Evolutionary conservation across 1,140 invertebrate genomes (phyloP).

Genomic region (Acromyrmex charruanus): DNA sequence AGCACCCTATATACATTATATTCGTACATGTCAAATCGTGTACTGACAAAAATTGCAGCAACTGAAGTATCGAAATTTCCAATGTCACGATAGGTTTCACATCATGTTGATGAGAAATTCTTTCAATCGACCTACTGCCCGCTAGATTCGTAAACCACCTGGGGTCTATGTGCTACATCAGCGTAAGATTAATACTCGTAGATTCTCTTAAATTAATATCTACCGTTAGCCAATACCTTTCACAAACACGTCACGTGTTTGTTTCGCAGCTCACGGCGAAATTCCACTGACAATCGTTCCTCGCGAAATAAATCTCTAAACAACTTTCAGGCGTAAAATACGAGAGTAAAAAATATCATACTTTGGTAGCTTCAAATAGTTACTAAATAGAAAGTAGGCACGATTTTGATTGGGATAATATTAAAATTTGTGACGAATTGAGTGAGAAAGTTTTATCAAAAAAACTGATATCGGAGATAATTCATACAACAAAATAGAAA

Average conservation of each 20-base stretch:
- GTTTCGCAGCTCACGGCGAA: background rate
- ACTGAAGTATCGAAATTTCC: slow-evolving; percentile 1
- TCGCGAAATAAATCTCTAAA: slow-evolving; percentile 29
- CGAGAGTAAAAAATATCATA: background rate
- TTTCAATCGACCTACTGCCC: slow-evolving; percentile 54
- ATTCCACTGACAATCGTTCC: slow-evolving; percentile 10
- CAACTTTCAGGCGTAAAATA: background rate
- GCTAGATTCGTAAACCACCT: slow-evolving; percentile 59
- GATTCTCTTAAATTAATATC: slow-evolving; percentile 60
- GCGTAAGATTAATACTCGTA: slow-evolving; percentile 59
- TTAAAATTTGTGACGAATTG: too few species aligned
- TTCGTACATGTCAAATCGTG: background rate
- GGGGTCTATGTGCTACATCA: slow-evolving; percentile 31
- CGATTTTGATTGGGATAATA: too few species aligned
- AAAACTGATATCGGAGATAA: too few species aligned
- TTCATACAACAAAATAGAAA: too few species aligned
- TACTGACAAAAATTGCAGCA: background rate
- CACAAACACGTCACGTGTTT: slow-evolving; percentile 32
- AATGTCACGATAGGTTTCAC: background rate
- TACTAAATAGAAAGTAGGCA: background rate
- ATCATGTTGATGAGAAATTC: slow-evolving; percentile 48
- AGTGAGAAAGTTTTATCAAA: too few species aligned
- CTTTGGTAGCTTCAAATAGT: background rate
- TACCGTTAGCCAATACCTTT: slow-evolving; percentile 64
- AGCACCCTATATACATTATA: background rate